A percentile compares a stretch with the other conserved stretches of the same genome.
Conservation (phyloP, 92 coral and sea anemone species). For the Zoanthus sansibaricus region DNA sequence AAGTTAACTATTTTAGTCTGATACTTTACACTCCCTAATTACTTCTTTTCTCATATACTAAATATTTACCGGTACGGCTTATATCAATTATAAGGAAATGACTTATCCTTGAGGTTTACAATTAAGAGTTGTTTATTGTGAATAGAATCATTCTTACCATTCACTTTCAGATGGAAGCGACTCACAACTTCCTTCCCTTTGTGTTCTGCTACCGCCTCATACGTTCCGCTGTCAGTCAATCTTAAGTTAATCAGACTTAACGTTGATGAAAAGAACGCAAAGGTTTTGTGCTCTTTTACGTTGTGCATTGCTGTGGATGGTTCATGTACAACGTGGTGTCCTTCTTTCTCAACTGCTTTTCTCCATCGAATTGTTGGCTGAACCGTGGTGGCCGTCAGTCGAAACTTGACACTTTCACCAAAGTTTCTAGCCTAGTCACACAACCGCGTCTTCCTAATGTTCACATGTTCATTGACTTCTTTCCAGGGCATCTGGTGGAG, state of each 20-base stretch:
- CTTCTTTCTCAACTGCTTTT: neutral
- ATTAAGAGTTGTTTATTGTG: neutral
- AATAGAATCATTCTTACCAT: constrained; percentile 6
- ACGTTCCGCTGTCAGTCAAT: neutral
- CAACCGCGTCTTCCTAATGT: too few species aligned
- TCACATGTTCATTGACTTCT: too few species aligned
- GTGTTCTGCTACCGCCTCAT: constrained; percentile 17
- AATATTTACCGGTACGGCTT: too few species aligned
- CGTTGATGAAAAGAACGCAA: constrained; percentile 27
- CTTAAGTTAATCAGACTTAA: constrained; percentile 13
- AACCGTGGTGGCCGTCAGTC: neutral
- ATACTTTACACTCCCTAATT: too few species aligned
- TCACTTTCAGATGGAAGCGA: constrained; percentile 7
- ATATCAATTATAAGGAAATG: too few species aligned
- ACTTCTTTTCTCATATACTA: too few species aligned
- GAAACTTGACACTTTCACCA: constrained; percentile 28
- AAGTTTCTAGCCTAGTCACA: too few species aligned
- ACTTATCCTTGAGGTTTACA: too few species aligned
- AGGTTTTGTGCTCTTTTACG: neutral
- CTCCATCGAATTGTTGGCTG: constrained; percentile 28
- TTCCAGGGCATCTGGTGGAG: too few species aligned
- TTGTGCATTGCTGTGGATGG: constrained; percentile 26
- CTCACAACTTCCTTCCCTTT: neutral
- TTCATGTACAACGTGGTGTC: neutral
- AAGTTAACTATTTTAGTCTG: too few species aligned